These are phyloP conservation scores for Homarus gammarus DNA, from an alignment of 2,888 invertebrate species.

Conservation along the genomic window DNA sequence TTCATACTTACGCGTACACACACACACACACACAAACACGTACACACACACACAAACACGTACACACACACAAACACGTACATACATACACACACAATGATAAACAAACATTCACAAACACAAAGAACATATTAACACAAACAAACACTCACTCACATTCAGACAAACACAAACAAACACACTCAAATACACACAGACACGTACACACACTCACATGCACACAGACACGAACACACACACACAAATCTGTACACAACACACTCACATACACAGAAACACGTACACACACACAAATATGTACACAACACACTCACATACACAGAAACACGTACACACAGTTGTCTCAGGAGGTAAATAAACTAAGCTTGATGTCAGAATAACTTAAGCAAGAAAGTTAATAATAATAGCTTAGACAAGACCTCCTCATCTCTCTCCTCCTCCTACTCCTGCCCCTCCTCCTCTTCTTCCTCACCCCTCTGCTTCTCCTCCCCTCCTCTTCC, in stretches of 20 bases:
- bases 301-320: neutral
- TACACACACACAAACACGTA: neutral
- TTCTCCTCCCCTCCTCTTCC: too few species aligned
- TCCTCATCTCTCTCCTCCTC: too few species aligned
- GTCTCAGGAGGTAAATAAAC: neutral
- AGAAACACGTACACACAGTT: neutral
- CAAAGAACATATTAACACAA: neutral
- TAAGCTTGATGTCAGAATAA: neutral
- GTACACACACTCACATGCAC: conserved; percentile 21
- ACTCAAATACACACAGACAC: neutral
- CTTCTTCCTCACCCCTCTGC: too few species aligned
- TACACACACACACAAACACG: conserved; percentile 24
- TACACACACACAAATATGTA: neutral
- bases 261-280: neutral
- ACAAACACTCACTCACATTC: conserved; percentile 19
- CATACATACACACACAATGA: conserved; percentile 16
- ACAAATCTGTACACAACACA: neutral
- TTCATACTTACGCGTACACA: conserved; percentile 18
- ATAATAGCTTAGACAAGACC: neutral
- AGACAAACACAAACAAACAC: conserved; percentile 7
- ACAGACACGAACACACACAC: neutral
- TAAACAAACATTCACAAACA: neutral
- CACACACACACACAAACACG: conserved; percentile 1
- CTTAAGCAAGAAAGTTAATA: conserved; percentile 6
- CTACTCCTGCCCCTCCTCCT: too few species aligned